These are phyloP conservation scores for Takifugu rubripes DNA, from an alignment of 2,797 vertebrate genomes.

Conservation along the genomic window DNA sequence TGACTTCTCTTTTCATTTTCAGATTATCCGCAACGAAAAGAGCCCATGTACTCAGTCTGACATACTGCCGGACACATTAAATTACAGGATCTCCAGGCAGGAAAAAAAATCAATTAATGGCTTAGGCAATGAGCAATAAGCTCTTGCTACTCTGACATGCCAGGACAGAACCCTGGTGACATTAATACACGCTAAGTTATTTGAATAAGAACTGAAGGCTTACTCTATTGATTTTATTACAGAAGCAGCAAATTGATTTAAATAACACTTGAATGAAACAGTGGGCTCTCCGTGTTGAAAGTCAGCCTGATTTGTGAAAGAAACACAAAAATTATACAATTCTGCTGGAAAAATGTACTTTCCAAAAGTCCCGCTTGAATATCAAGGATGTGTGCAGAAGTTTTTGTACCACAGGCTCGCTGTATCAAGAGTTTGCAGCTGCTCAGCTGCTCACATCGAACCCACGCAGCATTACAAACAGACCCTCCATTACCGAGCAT, in stretches of 20 bases:
- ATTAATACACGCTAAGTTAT: slow-evolving; percentile 59
- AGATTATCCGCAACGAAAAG: slow-evolving; percentile 17
- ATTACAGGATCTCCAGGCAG: slow-evolving; percentile 47
- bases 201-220: slow-evolving; percentile 61
- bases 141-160: slow-evolving; percentile 51
- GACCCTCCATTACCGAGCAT: slow-evolving; percentile 47
- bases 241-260: slow-evolving; percentile 62
- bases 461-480: slow-evolving; percentile 43
- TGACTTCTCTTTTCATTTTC: slow-evolving; percentile 12
- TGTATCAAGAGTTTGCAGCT: slow-evolving; percentile 30
- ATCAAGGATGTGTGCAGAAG: slow-evolving; percentile 1
- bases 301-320: background rate
- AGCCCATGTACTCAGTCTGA: slow-evolving; percentile 44
- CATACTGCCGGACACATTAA: slow-evolving; percentile 60
- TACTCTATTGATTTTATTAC: slow-evolving; percentile 63
- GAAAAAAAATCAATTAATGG: slow-evolving; percentile 66
- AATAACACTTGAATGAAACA: slow-evolving; percentile 53
- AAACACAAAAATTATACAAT: slow-evolving; percentile 1
- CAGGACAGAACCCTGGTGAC: slow-evolving; percentile 56
- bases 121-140: slow-evolving; percentile 63
- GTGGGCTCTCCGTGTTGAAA: slow-evolving; percentile 30
- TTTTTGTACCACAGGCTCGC: slow-evolving; percentile 20
- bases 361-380: slow-evolving; percentile 50
- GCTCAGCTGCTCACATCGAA: slow-evolving; percentile 35
- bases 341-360: slow-evolving; percentile 5